These are phyloP conservation scores for Trichomycterus rosablanca DNA, from an alignment of 2,113 vertebrate species.

Conservation along the genomic window DNA sequence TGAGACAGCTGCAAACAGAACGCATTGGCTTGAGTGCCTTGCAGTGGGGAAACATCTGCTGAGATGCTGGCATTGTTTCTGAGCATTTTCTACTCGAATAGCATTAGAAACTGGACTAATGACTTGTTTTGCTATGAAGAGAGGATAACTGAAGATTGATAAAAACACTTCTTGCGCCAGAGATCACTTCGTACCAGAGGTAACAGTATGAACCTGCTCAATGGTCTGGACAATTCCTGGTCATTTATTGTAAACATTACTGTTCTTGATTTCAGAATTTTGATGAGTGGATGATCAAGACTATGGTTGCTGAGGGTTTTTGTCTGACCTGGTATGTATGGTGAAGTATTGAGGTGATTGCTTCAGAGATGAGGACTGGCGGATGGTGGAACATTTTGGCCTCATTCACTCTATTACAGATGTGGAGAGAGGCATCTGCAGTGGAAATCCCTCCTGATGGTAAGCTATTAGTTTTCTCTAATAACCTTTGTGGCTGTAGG, in stretches of 20 bases:
- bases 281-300: slow-evolving; percentile 4
- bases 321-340: slow-evolving; percentile 23
- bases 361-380: slow-evolving; percentile 68
- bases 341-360: slow-evolving; percentile 40
- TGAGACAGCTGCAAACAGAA: slow-evolving; percentile 34
- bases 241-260: neutral
- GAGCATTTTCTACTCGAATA: neutral
- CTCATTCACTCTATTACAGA: slow-evolving; percentile 58
- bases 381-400: slow-evolving; percentile 39
- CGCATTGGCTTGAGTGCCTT: slow-evolving; percentile 24
- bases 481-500: neutral
- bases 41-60: slow-evolving; percentile 23
- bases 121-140: neutral
- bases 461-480: slow-evolving; percentile 58
- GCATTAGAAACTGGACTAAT: neutral
- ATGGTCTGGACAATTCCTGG: neutral
- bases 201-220: slow-evolving; percentile 6
- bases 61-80: neutral
- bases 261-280: slow-evolving; percentile 1
- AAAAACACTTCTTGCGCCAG: neutral
- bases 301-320: slow-evolving; percentile 11
- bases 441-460: slow-evolving; percentile 86
- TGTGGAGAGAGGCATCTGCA: slow-evolving; percentile 64
- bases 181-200: slow-evolving; percentile 11
- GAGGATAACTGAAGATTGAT: slow-evolving; percentile 9